Conservation (phyloP, 2,113 vertebrate genomes). For the Seriola dumerili region DNA sequence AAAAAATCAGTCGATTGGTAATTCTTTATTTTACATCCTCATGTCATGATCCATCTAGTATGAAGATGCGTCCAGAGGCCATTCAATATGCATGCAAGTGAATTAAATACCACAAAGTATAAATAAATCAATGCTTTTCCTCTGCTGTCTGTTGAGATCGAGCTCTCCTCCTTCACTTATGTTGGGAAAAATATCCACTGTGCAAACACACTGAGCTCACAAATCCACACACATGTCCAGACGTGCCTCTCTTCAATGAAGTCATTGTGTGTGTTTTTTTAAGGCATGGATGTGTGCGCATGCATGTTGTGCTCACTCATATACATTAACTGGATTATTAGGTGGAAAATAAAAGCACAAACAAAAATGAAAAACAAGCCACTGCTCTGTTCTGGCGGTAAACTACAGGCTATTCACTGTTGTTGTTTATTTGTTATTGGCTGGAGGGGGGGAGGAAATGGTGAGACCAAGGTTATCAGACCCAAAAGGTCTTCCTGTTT, state of each 20-base stretch:
- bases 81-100: constrained; percentile 41
- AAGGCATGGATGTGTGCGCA: neutral
- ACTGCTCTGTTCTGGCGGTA: constrained; percentile 7
- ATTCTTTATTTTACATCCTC: constrained; percentile 12
- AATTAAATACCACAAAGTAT: constrained; percentile 50
- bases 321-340: constrained; percentile 24
- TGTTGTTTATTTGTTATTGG: constrained; percentile 61
- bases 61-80: constrained; percentile 5
- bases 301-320: constrained; percentile 9
- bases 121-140: constrained; percentile 61
- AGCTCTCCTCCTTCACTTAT: constrained; percentile 23
- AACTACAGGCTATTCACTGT: constrained; percentile 51
- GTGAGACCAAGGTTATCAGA: constrained; percentile 70
- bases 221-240: constrained; percentile 43
- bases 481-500: constrained; percentile 76
- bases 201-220: constrained; percentile 39
- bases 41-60: neutral
- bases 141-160: constrained; percentile 27
- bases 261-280: constrained; percentile 2
- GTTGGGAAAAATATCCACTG: constrained; percentile 38
- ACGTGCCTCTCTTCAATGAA: constrained; percentile 39
- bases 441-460: constrained; percentile 28
- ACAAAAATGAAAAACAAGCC: constrained; percentile 26
- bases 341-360: constrained; percentile 40
- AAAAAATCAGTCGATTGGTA: neutral